Base-by-base conservation (phyloP, 1,140 invertebrate species). In the Colletes latitarsis region DNA sequence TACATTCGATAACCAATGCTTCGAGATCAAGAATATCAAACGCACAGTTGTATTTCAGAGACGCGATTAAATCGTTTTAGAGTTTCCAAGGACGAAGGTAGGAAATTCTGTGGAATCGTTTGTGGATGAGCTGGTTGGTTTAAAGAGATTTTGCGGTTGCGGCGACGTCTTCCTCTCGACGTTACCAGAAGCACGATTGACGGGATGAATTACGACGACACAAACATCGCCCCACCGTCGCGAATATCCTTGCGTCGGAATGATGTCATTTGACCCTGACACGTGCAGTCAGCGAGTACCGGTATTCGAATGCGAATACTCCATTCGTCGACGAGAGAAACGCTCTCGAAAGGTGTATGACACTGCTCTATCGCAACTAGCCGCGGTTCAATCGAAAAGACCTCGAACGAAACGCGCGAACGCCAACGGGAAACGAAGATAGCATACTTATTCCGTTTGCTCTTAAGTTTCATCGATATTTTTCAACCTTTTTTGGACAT, bases 181-280 rank as follows among this genome's bases (percentile, higher is more conserved):
- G 52, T 64, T 80, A 46, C 21, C 60, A 82, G 60, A 72, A 83
- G 60, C 64, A 83, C 68, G 75, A 81, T 81, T 57, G 74, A 15
- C 72, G 69, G 77, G 58, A 83, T 82, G 66, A 89, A 85, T 88
- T 88, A 84, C 69, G 71, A 79, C 70, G 52, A 82, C 71, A 64
- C 39, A 60, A 81, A 70, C 77, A 72, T 63, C 68, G 60, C 19
- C 78, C 15, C 63, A 69, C 63, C 62, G 68, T 79, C 55, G 41
- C 68, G 69, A 88, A 70, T 77, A 89, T 90, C 82, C 86, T 88
- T 86, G 86, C 83, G 74, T 88, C 83, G 81, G 74, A 86, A 86
- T 91, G 90, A 91, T 90, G 86, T 88, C 89, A 88, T 79, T 53
- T 84, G 88, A 88, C 89, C 90, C 86, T 91, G 89, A 88, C 85